These are phyloP conservation scores for Leptopilina clavipes DNA, from an alignment of 1,140 invertebrate genomes.

Conservation along the genomic window DNA sequence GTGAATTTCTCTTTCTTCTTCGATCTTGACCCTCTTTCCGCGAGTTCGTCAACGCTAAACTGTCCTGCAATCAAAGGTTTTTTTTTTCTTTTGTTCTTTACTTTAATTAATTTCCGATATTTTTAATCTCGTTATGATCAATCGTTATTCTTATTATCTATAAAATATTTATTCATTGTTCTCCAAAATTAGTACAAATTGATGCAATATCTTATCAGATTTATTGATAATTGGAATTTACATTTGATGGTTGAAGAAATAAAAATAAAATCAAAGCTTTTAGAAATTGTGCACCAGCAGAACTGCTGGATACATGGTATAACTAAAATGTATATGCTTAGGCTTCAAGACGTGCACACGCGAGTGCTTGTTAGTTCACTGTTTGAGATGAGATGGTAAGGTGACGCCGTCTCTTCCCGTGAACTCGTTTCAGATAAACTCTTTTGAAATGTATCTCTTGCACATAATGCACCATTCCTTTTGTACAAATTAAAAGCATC, in stretches of 20 bases:
- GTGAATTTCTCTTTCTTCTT: conserved; percentile 57
- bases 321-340: conserved; percentile 23
- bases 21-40: conserved; percentile 61
- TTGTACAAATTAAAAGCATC: neutral
- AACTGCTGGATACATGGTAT: conserved; percentile 29
- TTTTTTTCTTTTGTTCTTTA: no score
- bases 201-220: no score
- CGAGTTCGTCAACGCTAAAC: conserved; percentile 56
- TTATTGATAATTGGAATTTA: no score
- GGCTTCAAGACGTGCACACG: neutral
- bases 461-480: conserved; percentile 29
- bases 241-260: no score
- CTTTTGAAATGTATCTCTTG: conserved; percentile 58
- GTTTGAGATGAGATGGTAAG: conserved; percentile 45
- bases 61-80: conserved; percentile 57
- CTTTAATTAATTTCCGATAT: no score
- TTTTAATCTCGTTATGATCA: no score
- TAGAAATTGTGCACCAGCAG: neutral
- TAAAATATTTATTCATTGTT: no score
- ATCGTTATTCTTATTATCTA: no score
- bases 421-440: conserved; percentile 58
- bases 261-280: no score
- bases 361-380: conserved; percentile 11
- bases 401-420: conserved; percentile 56
- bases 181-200: no score